Base-by-base conservation (phyloP, 1,140 invertebrate species). In the Bactericera cockerelli region DNA sequence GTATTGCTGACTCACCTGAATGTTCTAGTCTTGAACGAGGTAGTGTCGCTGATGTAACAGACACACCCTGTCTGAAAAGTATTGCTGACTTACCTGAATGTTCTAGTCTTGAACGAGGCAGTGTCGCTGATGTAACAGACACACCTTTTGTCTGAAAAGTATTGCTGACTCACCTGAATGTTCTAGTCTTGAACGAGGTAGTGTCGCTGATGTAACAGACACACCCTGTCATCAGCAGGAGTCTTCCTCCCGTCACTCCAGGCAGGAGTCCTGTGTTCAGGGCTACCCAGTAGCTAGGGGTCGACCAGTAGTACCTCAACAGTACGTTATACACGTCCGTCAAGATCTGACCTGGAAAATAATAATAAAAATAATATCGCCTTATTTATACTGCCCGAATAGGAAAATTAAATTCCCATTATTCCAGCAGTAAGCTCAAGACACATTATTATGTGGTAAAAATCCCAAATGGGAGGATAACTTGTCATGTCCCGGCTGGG, bases 171-270 rank as follows among this genome's bases (percentile, higher is more conserved):
- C 19, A 49, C 42, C 42, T 16, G 42, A 49, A 49, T 8, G 42
- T 49, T n/a, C 42, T 49, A 4, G 42, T 49, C 19, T n/a, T 49
- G 42, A 49, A 8, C 8, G 42, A 19, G 8, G 42, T 49, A 49
- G 6, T 49, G 22, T 49, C 42, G 42, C n/a, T 49, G 42, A 49
- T 49, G 42, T 49, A 49, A 49, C 42, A 49, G 4, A 49, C 22
- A 49, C 8, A 16, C 22, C 4, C n/a, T 22, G 42, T 19, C 42
- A 49, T 49, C 4, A 49, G n/a, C 4, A 49, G n/a, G 4, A 49
- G 42, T 49, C 42, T 49, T 4, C 42, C n/a, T 8, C 42, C 42
- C 22, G 42, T 49, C 3, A 49, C 8, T 19, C 42, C 42, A 22
- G 42, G 42, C 4, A 49, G 4, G 22, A 22, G n/a, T 3, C n/a